Conservation (phyloP, 2,113 vertebrate genomes). For the Tringa solitaria region DNA sequence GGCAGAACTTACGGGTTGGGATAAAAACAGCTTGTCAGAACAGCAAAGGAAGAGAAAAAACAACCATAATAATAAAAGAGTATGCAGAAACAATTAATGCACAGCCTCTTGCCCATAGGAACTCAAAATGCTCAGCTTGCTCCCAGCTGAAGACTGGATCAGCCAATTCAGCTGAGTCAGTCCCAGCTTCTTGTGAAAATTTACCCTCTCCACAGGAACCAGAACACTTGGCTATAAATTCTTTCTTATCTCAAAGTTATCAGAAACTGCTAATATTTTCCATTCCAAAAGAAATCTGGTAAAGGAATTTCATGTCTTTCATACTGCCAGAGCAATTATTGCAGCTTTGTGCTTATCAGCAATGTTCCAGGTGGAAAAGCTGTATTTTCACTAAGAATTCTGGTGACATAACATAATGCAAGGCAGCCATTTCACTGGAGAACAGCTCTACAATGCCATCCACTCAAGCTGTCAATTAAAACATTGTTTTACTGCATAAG, state of each 20-base stretch:
- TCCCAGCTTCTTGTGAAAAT: background rate
- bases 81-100: background rate
- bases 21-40: background rate
- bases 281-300: background rate
- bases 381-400: background rate
- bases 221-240: background rate
- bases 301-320: background rate
- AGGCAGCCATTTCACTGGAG: background rate
- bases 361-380: background rate
- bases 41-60: background rate
- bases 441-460: background rate
- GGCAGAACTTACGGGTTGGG: background rate
- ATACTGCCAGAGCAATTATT: background rate
- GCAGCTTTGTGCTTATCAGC: background rate
- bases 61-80: background rate
- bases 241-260: background rate
- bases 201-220: background rate
- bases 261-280: background rate
- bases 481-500: background rate
- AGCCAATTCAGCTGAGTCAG: background rate
- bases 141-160: background rate
- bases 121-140: background rate
- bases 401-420: background rate
- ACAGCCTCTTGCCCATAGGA: background rate
- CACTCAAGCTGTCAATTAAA: conserved; percentile 2